Conservation (phyloP, 2,888 invertebrate species). For the Micropterix aruncella region DNA sequence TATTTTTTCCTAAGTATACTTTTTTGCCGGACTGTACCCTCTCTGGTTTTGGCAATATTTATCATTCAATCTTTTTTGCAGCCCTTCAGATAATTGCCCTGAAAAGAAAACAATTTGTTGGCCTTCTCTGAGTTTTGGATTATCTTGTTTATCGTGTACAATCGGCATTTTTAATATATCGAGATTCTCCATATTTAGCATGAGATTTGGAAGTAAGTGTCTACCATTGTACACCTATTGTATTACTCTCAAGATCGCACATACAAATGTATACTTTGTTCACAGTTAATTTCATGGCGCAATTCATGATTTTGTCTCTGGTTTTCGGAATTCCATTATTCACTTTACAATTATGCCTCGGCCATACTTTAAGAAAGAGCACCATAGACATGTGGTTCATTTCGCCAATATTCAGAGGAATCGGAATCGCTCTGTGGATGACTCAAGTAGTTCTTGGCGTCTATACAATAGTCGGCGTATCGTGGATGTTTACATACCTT, state of each 20-base stretch:
- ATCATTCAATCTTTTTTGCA: neutral
- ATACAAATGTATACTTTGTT: slow-evolving; percentile 13
- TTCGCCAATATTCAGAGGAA: slow-evolving; percentile 82
- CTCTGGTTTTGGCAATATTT: no score
- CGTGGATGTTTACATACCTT: slow-evolving; percentile 84
- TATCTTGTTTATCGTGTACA: slow-evolving; percentile 75
- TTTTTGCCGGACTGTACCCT: no score
- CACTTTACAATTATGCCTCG: slow-evolving; percentile 72
- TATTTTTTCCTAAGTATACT: no score
- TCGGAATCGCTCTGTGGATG: slow-evolving; percentile 68
- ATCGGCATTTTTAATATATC: slow-evolving; percentile 81
- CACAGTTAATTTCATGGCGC: slow-evolving; percentile 73
- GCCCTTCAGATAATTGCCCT: neutral
- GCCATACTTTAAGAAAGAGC: slow-evolving; percentile 72
- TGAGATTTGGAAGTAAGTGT: slow-evolving; percentile 67
- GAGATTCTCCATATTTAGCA: slow-evolving; percentile 72
- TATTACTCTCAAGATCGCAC: no score
- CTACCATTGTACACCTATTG: no score
- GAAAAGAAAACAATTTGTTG: slow-evolving; percentile 19
- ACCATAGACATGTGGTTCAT: slow-evolving; percentile 89
- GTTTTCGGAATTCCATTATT: slow-evolving; percentile 73
- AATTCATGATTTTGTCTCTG: slow-evolving; percentile 72
- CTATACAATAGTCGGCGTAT: slow-evolving; percentile 79
- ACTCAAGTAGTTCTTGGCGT: slow-evolving; percentile 71
- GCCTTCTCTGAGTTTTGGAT: slow-evolving; percentile 64